Base-by-base conservation (phyloP, 2,797 vertebrate species). In the Cichlasoma orientale region DNA sequence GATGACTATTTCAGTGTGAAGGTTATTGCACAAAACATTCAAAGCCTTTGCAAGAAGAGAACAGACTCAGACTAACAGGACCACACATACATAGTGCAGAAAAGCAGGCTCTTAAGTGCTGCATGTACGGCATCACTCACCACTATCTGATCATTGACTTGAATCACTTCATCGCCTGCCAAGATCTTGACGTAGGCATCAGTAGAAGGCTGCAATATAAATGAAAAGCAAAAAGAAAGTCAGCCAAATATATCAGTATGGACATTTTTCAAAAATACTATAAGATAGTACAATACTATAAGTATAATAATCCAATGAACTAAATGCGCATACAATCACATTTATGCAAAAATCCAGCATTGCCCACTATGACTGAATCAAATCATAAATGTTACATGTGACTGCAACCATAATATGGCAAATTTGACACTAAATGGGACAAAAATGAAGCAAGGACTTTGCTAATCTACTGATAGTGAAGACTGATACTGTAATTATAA, bases 71-170 rank as follows among this genome's bases (percentile, higher is more conserved):
- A 57, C 55, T 29, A 41, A 44, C 36, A 47, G 8, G 21, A 41
- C 0, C 56, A 25, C 59, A 19, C 5, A 13, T 1, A 6, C 3
- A 14, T 38, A 63, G 9, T 38, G 25, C 3, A 68, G 23, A 9
- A 6, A 5, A 61, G 13, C 25, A 54, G 5, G 14, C 29, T 6
- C 4, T 5, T 25, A 18, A n/a, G 75, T 13, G 33, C 11, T 36
- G 16, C 56, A 23, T 16, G 41, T 18, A 11, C 1, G 3, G 16
- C 19, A 54, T 82, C 69, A 93, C 98, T 97, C 90, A 99, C 98
- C 96, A 99, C 98, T 29, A 98, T 97, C 89, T 98, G 97, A 86
- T 96, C 93, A 1, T 99, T 98, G 89, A 99, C 96, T 93, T 99
- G 95, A 83, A 99, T 93, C 9, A 99, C 96, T 91, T 99, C 98